A percentile compares a stretch with the other conserved stretches of the same genome.
Conservation (phyloP, 2,888 invertebrate genomes). For the Lycocerus yunnanus region DNA sequence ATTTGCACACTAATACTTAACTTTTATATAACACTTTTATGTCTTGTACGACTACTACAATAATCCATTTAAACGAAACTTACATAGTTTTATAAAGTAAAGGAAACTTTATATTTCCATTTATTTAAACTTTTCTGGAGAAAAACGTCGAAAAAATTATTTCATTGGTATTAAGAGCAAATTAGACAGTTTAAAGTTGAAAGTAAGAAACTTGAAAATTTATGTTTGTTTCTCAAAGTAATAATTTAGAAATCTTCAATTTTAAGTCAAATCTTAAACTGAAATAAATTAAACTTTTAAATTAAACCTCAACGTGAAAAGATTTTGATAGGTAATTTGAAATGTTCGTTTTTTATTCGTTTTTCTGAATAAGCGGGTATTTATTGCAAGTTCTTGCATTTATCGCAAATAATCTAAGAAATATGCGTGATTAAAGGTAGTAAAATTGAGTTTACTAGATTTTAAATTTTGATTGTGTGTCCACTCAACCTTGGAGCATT, state of each 20-base stretch:
- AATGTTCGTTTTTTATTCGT: not conserved
- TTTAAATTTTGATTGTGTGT: slow-evolving; percentile 19
- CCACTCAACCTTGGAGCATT: slow-evolving; percentile 25
- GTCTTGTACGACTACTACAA: not conserved
- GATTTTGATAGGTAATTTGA: not conserved
- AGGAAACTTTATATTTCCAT: not conserved
- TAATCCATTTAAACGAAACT: not conserved
- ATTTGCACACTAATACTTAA: not conserved
- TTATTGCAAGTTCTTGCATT: not conserved
- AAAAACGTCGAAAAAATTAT: not conserved
- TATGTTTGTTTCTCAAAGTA: not conserved
- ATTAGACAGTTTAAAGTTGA: not conserved
- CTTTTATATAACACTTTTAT: not conserved
- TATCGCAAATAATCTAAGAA: not conserved
- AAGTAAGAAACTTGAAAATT: not conserved
- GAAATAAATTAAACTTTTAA: not conserved
- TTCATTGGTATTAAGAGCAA: not conserved
- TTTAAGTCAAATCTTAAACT: not conserved
- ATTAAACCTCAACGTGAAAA: not conserved
- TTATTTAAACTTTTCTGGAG: not conserved
- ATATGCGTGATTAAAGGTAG: slow-evolving; percentile 10
- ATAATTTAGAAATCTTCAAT: not conserved
- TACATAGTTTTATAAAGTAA: not conserved
- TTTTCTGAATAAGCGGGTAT: not conserved
- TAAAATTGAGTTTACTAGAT: slow-evolving; percentile 5